Evolutionary conservation across 1,140 invertebrate genomes (phyloP), one percentile per base, ranked within the genome.

Genomic region (Nautilus pompilius): DNA sequence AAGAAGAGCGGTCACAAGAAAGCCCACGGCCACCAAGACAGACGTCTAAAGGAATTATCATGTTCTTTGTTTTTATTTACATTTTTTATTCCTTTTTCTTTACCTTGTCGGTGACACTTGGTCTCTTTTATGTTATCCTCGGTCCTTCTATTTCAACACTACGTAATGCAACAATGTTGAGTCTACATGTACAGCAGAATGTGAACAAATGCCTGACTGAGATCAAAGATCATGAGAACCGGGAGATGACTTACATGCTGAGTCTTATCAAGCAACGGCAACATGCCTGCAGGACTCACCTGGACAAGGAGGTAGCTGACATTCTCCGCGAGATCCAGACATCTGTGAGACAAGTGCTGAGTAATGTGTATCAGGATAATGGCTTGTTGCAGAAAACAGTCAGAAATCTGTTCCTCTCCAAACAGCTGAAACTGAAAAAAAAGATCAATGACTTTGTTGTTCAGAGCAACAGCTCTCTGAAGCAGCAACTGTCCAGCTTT

Each of bases 31-130:
- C 49, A 22, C 49, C 49, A 20, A 24, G 24, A 28, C 24, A 53
- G 29, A 53, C 49, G 26, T 53, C 49, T 15, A 53, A 28, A 53
- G 49, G 49, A 24, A 15, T 53, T 24, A 28, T 53, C 8, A 28
- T 53, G 26, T 17, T 53, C 26, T 53, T 53, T 53, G 29, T 53
- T 24, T 22, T 53, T 28, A 53, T 53, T 53, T 53, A 53, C 29
- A 8, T 53, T 8, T 28, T 53, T 20, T 53, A 53, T 53, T 53
- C 49, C 26, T 53, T 53, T 28, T 53, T 53, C 49, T 53, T 53
- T 24, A 53, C 49, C n/a, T 53, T 53, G 49, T 53, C 49, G 26
- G 49, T 53, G 15, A 53, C 49, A 15, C 26, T 53, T 17, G 49
- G 49, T 17, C 29, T 53, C 24, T 53, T 53, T 28, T 53, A 53